Percentiles rank a stretch among this genome's conserved stretches.
Evolutionary conservation across 2,888 invertebrate genomes (phyloP).

Genomic region (Teinopalpus imperialis): DNA sequence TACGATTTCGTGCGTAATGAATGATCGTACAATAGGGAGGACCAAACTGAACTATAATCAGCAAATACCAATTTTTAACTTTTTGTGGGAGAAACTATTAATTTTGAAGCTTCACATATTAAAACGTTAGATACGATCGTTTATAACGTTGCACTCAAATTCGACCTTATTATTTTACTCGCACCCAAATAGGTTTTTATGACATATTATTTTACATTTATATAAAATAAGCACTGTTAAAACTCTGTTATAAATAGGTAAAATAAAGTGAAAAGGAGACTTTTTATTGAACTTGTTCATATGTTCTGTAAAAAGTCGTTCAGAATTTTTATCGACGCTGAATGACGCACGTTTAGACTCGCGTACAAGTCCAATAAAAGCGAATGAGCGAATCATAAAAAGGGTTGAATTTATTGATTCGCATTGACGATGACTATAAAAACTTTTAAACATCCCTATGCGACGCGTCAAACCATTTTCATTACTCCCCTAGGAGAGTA

Average conservation of each 20-base stretch:
- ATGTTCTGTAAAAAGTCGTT: conserved; percentile 60
- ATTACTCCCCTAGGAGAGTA: conserved; percentile 37
- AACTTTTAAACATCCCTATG: conserved; percentile 36
- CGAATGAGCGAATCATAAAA: conserved; percentile 75
- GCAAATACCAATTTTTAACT: too few species aligned
- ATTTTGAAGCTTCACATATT: too few species aligned
- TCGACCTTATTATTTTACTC: too few species aligned
- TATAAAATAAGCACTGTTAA: too few species aligned
- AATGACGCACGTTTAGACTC: conserved; percentile 70
- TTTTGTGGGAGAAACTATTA: too few species aligned
- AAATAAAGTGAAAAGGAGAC: conserved; percentile 21
- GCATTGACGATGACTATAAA: conserved; percentile 61
- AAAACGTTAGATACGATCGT: too few species aligned
- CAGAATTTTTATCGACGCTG: conserved; percentile 63
- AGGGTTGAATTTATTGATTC: conserved; percentile 79
- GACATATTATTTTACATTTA: too few species aligned
- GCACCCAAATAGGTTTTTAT: too few species aligned
- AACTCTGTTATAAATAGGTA: conserved; percentile 17
- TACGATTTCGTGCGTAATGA: too few species aligned
- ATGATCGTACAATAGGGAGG: too few species aligned
- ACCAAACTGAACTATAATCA: too few species aligned
- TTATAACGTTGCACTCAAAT: too few species aligned
- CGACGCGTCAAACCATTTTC: conserved; percentile 22
- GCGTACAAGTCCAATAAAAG: conserved; percentile 70
- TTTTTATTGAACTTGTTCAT: conserved; percentile 33